phyloP scores from a whole-genome alignment of 2,113 vertebrate species.

The Thryonomys swinderianus region DNA sequence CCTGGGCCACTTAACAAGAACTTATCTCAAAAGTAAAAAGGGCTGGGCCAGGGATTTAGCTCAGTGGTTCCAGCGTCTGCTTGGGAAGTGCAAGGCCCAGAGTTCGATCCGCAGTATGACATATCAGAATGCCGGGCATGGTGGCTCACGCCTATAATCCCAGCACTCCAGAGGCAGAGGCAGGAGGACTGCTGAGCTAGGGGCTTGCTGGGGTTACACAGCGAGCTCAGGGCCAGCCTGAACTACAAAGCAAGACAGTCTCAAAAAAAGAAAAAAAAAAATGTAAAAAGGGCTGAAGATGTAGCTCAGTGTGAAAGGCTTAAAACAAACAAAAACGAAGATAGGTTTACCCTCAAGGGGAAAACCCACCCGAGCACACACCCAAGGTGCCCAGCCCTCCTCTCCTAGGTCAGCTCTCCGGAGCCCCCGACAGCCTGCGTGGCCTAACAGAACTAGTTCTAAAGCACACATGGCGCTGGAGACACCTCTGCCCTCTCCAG shows the following conservation, averaged over 20 bases:
- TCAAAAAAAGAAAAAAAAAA: background rate
- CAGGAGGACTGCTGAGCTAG: too few relatives aligned
- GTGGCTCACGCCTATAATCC: too few relatives aligned
- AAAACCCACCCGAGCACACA: background rate
- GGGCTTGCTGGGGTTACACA: too few relatives aligned
- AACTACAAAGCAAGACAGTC: background rate
- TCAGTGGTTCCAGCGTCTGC: too few relatives aligned
- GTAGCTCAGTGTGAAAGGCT: background rate
- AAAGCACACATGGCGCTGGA: background rate
- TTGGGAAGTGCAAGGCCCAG: too few relatives aligned
- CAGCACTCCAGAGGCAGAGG: too few relatives aligned
- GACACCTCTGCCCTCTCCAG: background rate
- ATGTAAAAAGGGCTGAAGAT: background rate
- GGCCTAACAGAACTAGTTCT: too few relatives aligned
- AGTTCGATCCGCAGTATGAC: too few relatives aligned
- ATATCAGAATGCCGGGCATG: too few relatives aligned
- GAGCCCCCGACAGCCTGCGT: background rate
- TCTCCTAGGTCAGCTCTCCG: rapidly evolving
- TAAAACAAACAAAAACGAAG: background rate
- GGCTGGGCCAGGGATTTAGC: background rate
- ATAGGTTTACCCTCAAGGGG: background rate
- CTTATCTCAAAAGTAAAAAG: too few relatives aligned
- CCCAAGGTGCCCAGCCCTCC: background rate
- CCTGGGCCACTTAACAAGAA: background rate
- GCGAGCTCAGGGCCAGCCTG: too few relatives aligned